Evolutionary conservation across 2,797 vertebrate genomes (phyloP).

Genomic region (Rhodeus uyekii): DNA sequence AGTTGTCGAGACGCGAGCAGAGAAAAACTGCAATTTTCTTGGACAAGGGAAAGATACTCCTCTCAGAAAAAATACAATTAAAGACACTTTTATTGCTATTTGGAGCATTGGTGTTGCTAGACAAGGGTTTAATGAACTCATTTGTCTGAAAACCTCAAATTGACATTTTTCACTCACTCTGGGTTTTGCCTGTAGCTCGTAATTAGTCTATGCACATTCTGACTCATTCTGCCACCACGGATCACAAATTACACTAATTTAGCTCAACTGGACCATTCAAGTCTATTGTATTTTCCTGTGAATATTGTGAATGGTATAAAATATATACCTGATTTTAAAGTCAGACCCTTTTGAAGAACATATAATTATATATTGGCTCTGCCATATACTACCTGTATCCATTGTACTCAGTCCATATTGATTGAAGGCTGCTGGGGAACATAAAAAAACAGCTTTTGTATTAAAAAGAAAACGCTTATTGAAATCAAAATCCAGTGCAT

Average conservation of each 20-base stretch:
- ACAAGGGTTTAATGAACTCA: no score
- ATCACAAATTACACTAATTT: not conserved
- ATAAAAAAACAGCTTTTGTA: not conserved
- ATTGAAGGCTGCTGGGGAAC: not conserved
- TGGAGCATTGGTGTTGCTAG: no score
- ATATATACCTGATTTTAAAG: not conserved
- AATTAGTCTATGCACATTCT: no score
- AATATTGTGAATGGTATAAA: not conserved
- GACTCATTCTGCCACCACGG: no score
- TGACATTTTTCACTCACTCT: no score
- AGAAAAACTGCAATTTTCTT: no score
- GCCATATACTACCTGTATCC: not conserved
- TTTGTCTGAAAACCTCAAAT: no score
- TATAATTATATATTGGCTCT: not conserved
- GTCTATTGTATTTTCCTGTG: not conserved
- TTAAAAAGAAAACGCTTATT: not conserved
- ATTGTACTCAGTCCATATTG: not conserved
- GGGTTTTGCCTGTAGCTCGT: no score
- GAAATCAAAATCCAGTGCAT: not conserved
- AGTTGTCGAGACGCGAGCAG: no score
- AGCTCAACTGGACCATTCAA: not conserved
- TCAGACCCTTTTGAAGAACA: not conserved
- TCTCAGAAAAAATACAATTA: no score
- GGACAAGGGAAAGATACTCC: no score
- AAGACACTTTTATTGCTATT: no score